A percentile compares a stretch with the other conserved stretches of the same genome.
Evolutionary conservation across 2,113 vertebrate genomes (phyloP).

Genomic region (Glaucomys volans): DNA sequence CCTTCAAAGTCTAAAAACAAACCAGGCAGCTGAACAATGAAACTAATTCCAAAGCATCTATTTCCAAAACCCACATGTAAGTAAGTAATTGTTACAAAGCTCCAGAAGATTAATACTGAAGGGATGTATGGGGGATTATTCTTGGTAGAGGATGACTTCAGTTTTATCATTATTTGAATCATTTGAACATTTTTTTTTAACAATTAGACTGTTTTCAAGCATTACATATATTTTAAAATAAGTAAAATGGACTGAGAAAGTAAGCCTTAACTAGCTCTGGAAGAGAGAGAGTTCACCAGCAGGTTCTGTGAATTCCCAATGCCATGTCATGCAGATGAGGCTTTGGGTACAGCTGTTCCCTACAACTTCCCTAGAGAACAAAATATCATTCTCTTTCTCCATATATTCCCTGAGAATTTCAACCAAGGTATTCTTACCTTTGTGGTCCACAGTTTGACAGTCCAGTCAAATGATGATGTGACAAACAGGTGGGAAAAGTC

Average conservation of each 20-base stretch:
- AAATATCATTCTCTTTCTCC: not conserved
- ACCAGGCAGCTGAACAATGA: not conserved
- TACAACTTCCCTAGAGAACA: not conserved
- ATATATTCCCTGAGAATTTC: not conserved
- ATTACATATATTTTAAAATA: not conserved
- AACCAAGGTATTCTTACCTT: conserved; percentile 90
- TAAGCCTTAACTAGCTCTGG: not conserved
- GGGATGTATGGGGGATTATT: not conserved
- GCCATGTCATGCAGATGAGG: not conserved
- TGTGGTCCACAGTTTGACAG: conserved; percentile 98
- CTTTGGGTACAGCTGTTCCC: not conserved
- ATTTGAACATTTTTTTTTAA: not conserved
- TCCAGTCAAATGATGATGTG: conserved; percentile 99
- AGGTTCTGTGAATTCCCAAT: not conserved
- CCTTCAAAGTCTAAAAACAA: not conserved
- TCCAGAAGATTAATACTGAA: not conserved
- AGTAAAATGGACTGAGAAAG: not conserved
- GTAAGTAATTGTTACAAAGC: not conserved
- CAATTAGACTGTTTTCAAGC: not conserved
- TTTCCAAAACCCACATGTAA: not conserved
- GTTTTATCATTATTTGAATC: not conserved
- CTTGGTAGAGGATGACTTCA: not conserved
- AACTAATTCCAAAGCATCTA: not conserved
- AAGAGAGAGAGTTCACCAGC: not conserved
- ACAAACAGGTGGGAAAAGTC: conserved; percentile 99